Conservation (phyloP, 2,797 vertebrate genomes). For the Falco concolor region DNA sequence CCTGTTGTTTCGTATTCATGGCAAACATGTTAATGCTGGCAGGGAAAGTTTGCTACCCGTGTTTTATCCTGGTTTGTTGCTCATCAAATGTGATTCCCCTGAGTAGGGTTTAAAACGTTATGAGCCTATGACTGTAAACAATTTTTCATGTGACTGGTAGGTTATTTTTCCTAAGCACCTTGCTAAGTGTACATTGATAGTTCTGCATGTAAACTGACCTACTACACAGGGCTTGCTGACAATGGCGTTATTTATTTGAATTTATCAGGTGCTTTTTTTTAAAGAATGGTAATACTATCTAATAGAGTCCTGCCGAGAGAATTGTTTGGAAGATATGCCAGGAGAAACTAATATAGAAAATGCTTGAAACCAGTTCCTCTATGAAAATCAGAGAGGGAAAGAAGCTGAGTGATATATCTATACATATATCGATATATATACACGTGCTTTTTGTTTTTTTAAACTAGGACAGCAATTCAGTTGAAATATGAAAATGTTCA, state of each 20-base stretch:
- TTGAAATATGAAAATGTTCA: background rate
- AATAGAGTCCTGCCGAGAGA: background rate
- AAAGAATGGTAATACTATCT: background rate
- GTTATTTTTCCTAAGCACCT: background rate
- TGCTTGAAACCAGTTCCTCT: background rate
- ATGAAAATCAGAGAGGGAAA: background rate
- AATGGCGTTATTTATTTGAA: background rate
- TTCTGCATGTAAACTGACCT: background rate
- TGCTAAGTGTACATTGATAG: background rate
- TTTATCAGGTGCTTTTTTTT: background rate
- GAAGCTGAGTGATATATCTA: background rate
- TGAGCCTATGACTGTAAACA: background rate
- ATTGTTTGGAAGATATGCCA: background rate
- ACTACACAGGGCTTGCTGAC: background rate
- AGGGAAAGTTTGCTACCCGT: background rate
- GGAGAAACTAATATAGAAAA: background rate
- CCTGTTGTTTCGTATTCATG: background rate
- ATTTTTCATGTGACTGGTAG: background rate
- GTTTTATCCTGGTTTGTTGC: background rate
- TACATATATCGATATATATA: fast-evolving
- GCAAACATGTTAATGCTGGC: fast-evolving
- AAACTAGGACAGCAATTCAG: background rate
- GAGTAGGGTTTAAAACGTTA: background rate
- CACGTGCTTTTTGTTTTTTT: background rate
- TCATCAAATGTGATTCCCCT: background rate